Percentiles rank a stretch among this genome's conserved stretches.
phyloP scores from a whole-genome alignment of 1,140 invertebrate species.

The Pristionchus pacificus region DNA sequence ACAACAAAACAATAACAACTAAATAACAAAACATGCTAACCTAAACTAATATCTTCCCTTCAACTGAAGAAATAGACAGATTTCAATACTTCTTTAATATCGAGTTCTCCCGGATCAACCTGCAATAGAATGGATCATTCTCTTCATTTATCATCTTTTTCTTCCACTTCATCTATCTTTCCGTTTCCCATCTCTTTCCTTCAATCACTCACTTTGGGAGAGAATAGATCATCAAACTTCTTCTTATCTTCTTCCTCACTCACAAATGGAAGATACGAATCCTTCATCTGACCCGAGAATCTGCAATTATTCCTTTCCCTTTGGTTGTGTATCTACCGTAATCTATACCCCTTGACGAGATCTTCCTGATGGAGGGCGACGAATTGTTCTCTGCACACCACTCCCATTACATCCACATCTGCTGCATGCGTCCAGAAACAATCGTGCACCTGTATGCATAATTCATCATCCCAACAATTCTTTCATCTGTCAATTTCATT shows the following conservation, averaged over 20 bases:
- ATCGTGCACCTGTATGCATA: conserved; percentile 74
- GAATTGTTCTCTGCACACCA: conserved; percentile 91
- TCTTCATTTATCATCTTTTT: too few species aligned
- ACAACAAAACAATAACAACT: not conserved
- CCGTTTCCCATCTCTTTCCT: too few species aligned
- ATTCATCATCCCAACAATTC: not conserved
- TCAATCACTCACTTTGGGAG: conserved; percentile 22
- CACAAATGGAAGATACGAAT: conserved; percentile 33
- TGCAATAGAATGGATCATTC: too few species aligned
- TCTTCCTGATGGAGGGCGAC: conserved; percentile 85
- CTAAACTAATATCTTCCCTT: not conserved
- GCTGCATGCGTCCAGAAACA: conserved; percentile 97
- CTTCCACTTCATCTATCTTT: too few species aligned
- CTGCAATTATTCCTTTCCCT: conserved; percentile 12
- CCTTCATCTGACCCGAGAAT: conserved; percentile 37
- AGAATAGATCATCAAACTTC: conserved; percentile 34
- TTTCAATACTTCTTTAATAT: conserved; percentile 43
- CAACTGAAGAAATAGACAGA: conserved; percentile 53
- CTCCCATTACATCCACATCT: conserved; percentile 82
- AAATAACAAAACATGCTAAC: not conserved
- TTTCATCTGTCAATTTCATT: too few species aligned
- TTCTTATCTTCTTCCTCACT: conserved; percentile 16
- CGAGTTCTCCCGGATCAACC: conserved; percentile 40
- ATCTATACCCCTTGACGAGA: conserved; percentile 81
- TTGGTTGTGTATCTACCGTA: conserved; percentile 8